Evolutionary conservation across 1,140 invertebrate species (phyloP).

Genomic region (Pogonomyrmex barbatus): DNA sequence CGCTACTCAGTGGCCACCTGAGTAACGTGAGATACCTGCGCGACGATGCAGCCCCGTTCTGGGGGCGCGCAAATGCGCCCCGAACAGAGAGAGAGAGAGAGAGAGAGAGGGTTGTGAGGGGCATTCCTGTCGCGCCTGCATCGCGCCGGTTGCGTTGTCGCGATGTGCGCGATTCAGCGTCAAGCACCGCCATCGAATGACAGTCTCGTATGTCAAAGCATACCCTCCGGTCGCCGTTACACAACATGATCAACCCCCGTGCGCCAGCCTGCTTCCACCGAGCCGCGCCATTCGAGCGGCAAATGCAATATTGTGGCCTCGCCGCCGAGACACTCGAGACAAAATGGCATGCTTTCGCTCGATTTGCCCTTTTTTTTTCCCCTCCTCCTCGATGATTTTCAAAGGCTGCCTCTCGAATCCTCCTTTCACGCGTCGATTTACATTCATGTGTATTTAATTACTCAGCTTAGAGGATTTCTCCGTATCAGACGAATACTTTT

Average conservation of each 20-base stretch:
- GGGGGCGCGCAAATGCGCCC: slow-evolving; percentile 38
- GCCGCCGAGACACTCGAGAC: slow-evolving; percentile 21
- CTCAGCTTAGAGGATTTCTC: neutral
- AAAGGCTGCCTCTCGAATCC: slow-evolving; percentile 25
- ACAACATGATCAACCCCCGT: slow-evolving; percentile 60
- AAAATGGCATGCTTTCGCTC: slow-evolving; percentile 29
- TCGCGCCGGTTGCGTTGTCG: slow-evolving; percentile 69
- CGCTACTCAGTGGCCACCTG: slow-evolving; percentile 55
- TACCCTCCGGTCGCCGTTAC: slow-evolving; percentile 57
- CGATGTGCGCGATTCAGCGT: slow-evolving; percentile 70
- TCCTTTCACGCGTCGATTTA: slow-evolving; percentile 1
- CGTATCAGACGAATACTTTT: neutral
- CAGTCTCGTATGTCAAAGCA: slow-evolving; percentile 82
- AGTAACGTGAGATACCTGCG: slow-evolving; percentile 69
- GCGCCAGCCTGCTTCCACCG: slow-evolving; percentile 33
- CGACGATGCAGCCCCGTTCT: neutral
- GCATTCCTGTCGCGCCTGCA: slow-evolving; percentile 70
- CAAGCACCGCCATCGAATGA: slow-evolving; percentile 80
- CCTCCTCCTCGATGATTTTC: neutral
- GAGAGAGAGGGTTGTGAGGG: slow-evolving; percentile 68
- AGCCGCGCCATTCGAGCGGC: slow-evolving; percentile 54
- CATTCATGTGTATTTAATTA: slow-evolving; percentile 39
- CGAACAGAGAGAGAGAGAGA: no score
- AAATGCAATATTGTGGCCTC: slow-evolving; percentile 55
- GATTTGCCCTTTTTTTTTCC: neutral